phyloP scores from a whole-genome alignment of 2,113 vertebrate genomes.

The Nannospalax galili region DNA sequence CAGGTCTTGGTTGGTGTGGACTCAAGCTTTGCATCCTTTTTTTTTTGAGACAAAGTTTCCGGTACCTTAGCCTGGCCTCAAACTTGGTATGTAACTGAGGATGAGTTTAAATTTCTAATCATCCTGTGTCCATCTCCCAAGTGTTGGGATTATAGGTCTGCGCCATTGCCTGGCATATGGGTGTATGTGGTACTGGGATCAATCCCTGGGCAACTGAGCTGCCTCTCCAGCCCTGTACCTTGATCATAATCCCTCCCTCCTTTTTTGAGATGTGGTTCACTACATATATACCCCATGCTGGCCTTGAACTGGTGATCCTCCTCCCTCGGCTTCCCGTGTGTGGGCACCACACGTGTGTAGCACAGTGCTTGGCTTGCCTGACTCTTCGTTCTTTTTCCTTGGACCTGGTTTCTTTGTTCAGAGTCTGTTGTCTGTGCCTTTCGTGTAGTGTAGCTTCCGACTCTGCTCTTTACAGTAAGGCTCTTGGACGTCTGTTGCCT shows the following conservation, averaged over 20 bases:
- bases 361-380: not conserved
- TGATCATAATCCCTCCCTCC: not conserved
- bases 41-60: not conserved
- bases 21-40: not conserved
- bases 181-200: not conserved
- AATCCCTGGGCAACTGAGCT: not conserved
- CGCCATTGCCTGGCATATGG: not conserved
- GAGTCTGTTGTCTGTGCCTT: not conserved
- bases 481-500: not conserved
- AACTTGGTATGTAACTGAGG: not conserved
- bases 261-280: not conserved
- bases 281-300: not conserved
- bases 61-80: not conserved
- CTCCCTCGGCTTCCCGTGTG: not conserved
- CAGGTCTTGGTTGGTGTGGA: accelerated
- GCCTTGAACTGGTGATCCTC: not conserved
- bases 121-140: not conserved
- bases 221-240: not conserved
- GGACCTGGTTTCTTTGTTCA: not conserved
- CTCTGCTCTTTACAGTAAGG: not conserved
- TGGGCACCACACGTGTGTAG: no score
- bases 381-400: not conserved
- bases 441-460: not conserved
- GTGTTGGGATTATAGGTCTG: not conserved
- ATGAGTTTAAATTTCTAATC: not conserved